These are phyloP conservation scores for Sebastes itinus DNA, from an alignment of 2,797 vertebrate species.

Conservation along the genomic window DNA sequence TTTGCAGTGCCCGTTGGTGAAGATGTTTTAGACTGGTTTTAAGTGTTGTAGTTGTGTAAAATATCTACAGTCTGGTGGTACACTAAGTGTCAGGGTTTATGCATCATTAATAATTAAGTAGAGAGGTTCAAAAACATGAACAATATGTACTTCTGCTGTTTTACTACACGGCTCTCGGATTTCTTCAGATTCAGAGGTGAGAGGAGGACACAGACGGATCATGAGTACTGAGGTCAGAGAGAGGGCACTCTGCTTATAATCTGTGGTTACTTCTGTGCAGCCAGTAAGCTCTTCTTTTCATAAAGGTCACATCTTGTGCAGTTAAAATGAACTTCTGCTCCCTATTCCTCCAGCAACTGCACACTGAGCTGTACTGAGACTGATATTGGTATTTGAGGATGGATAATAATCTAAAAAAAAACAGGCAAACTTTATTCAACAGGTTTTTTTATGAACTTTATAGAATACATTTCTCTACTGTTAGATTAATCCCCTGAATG, in stretches of 20 bases:
- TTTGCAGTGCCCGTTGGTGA: background rate
- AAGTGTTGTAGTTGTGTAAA: background rate
- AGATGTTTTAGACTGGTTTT: slow-evolving; percentile 8
- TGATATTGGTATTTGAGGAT: background rate
- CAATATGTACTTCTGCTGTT: background rate
- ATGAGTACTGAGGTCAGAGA: slow-evolving; percentile 28
- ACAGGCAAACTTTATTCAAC: background rate
- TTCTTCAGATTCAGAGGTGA: slow-evolving; percentile 10
- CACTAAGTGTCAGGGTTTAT: background rate
- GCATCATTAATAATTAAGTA: slow-evolving; percentile 31
- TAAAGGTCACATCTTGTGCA: slow-evolving; percentile 2
- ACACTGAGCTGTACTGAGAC: background rate
- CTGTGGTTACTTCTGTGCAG: background rate
- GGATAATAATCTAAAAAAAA: background rate
- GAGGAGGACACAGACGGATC: background rate
- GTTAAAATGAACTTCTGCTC: slow-evolving; percentile 22
- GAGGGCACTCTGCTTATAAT: background rate
- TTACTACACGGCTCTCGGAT: background rate
- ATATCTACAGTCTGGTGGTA: background rate
- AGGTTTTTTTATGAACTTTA: background rate
- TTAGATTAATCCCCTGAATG: background rate
- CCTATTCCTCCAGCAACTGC: background rate
- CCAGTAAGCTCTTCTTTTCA: slow-evolving; percentile 9
- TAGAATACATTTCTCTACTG: background rate
- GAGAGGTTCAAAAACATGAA: background rate